Evolutionary conservation across 2,888 invertebrate genomes (phyloP).

Genomic region (Strigamia transsilvanica): DNA sequence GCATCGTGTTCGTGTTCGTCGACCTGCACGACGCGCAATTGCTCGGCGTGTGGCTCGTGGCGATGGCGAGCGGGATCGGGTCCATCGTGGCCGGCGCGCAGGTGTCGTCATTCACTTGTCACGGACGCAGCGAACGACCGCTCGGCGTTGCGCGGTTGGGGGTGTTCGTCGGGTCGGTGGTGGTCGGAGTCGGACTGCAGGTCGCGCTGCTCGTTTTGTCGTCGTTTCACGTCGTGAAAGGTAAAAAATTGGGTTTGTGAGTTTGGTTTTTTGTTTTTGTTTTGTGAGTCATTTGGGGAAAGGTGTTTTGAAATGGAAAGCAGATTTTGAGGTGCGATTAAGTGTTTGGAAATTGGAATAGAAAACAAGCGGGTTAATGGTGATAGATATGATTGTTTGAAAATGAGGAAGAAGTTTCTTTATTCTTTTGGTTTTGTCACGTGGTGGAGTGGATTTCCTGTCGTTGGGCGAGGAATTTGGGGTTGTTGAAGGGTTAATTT

Average conservation of each 20-base stretch:
- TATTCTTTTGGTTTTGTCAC: too few species aligned
- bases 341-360: background rate
- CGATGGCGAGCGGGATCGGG: conserved; percentile 36
- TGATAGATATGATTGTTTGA: background rate
- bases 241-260: conserved; percentile 31
- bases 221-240: conserved; percentile 51
- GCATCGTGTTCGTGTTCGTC: conserved; percentile 39
- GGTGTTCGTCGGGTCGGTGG: background rate
- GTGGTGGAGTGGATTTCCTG: background rate
- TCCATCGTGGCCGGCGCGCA: conserved; percentile 9
- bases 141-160: background rate
- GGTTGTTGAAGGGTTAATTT: background rate
- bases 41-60: conserved; percentile 41
- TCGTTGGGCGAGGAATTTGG: background rate
- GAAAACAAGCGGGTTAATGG: background rate
- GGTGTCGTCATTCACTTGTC: conserved; percentile 38
- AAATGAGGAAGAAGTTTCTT: background rate
- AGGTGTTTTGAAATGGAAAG: conserved; percentile 11
- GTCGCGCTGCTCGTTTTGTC: conserved; percentile 51
- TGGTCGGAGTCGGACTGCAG: background rate
- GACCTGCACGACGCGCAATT: background rate
- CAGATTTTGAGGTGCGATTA: background rate
- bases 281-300: conserved; percentile 11
- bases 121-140: conserved; percentile 28
- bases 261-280: background rate